Evolutionary conservation across 1,140 invertebrate genomes (phyloP), one percentile per base, ranked within the genome.

Genomic region (Chrysoperla carnea): DNA sequence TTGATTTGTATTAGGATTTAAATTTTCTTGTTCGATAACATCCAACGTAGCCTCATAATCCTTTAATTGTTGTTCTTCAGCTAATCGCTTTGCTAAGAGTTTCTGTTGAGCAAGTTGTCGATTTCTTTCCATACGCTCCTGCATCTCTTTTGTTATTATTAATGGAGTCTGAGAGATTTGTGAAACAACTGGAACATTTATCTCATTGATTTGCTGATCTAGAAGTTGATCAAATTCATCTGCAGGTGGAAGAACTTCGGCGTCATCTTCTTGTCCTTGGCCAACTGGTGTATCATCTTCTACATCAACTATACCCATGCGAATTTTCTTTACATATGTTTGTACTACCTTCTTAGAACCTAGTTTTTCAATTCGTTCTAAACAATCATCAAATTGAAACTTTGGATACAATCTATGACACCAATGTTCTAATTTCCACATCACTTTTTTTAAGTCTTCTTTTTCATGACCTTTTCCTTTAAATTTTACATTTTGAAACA

Each of bases 351-450:
- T 78, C 50, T 85, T 86, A 14, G 67, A 66, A 1, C 89, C 89
- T 1, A 94, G 64, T 37, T 70, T 72, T 56, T 92, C 89, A 40
- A 88, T 71, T 61, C 78, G 78, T 41, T 78, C 76, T 1, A 93
- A 62, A 46, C 81, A 81, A 59, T 92, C 85, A 55, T 84, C 79
- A 66, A 93, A 93, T 13, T 78, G 69, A 50, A 81, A 81, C 54
- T 82, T 89, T 1, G 91, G 89, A 68, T 81, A 93, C 36, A 95
- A 57, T 44, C 90, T 68, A 58, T 94, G 88, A 2, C 78, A 78
- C 92, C 92, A 96, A 53, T 94, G 89, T 52, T 95, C 86, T 40
- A 94, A 54, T 49, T 75, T 79, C 35, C 80, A 77, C 64, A 96
- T 70, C 0, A 94, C 62, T 38, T 73, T 57, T 55, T 86, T 72